Conservation (phyloP, 2,113 vertebrate genomes). For the Pseudorectes ferrugineus region DNA sequence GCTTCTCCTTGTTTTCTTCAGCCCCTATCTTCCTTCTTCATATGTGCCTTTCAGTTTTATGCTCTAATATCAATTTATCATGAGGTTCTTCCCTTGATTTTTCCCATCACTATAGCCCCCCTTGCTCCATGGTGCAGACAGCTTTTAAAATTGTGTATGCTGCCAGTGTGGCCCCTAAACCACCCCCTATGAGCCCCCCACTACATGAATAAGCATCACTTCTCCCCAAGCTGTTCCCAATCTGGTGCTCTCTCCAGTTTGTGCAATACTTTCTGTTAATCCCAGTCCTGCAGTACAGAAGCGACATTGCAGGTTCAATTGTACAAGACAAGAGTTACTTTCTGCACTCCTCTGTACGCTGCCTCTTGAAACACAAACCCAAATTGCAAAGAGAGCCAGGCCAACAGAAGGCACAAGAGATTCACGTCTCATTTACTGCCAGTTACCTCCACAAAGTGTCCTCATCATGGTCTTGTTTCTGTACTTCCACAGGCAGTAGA, state of each 20-base stretch:
- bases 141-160: not conserved
- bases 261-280: not conserved
- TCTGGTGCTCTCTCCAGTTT: not conserved
- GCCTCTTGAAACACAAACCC: not conserved
- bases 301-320: not conserved
- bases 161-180: not conserved
- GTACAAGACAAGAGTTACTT: not conserved
- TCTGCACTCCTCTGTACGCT: not conserved
- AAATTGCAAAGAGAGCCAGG: not conserved
- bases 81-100: not conserved
- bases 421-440: not conserved
- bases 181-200: accelerated
- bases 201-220: not conserved
- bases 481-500: not conserved
- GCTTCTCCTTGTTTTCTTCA: not conserved
- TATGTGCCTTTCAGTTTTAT: not conserved
- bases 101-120: not conserved
- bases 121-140: not conserved
- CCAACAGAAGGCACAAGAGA: not conserved
- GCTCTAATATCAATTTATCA: not conserved
- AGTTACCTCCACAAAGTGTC: not conserved
- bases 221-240: accelerated
- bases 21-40: not conserved
- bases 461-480: not conserved
- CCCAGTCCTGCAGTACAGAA: not conserved